Evolutionary conservation across 92 coral and sea anemone genomes (phyloP).

Genomic region (Palythoa caribaeorum): DNA sequence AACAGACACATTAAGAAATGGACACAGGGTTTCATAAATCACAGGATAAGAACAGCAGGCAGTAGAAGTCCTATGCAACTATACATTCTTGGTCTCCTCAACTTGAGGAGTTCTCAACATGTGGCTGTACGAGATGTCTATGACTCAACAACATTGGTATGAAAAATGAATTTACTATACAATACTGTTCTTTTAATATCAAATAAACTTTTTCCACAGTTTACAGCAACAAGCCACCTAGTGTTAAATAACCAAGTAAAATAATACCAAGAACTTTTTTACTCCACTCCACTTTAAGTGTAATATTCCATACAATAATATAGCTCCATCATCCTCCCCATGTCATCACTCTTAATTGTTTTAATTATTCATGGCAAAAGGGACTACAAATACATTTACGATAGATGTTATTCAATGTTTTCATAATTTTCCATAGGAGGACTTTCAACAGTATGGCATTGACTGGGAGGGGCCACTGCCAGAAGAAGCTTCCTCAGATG

Average conservation of each 20-base stretch:
- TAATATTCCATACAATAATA: not conserved
- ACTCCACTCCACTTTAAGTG: not conserved
- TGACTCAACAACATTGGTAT: constrained; percentile 44
- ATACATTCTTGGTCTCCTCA: constrained; percentile 60
- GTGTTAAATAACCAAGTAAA: constrained; percentile 5
- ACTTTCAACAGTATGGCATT: constrained; percentile 52
- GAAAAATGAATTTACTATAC: not conserved
- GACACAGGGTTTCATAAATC: constrained; percentile 65
- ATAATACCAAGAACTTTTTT: not conserved
- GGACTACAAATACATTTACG: not conserved
- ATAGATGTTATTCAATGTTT: not conserved
- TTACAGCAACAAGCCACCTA: not conserved
- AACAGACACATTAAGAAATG: constrained; percentile 59
- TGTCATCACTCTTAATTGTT: not conserved
- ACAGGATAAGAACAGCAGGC: constrained; percentile 66
- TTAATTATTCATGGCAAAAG: not conserved
- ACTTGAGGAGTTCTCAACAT: constrained; percentile 51
- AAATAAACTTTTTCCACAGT: not conserved
- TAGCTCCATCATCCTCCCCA: not conserved
- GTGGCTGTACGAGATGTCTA: constrained; percentile 56
- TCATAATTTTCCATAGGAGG: constrained; percentile 48
- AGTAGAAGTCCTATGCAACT: constrained; percentile 68
- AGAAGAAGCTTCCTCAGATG: constrained; percentile 6
- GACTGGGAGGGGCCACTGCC: constrained; percentile 69
- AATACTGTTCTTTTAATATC: not conserved